phyloP scores from a whole-genome alignment of 2,888 invertebrate species.

The Isotomurus palustris region DNA sequence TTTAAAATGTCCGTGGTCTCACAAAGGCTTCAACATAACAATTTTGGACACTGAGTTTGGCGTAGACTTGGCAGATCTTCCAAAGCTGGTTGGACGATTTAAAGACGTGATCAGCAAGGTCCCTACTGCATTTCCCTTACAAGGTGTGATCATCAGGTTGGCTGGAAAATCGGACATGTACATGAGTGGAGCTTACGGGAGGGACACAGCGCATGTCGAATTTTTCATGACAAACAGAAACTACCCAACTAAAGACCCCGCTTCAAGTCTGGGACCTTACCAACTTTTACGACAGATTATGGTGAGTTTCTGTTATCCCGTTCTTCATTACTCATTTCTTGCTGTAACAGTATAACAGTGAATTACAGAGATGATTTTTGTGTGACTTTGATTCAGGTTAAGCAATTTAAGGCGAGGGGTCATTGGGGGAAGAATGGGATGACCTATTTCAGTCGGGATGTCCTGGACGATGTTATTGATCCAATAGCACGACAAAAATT shows the following conservation, averaged over 20 bases:
- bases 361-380: no score
- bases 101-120: neutral
- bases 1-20: neutral
- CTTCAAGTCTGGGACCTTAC: neutral
- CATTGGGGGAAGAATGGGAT: constrained; percentile 26
- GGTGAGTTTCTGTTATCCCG: no score
- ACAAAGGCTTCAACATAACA: neutral
- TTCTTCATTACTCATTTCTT: no score
- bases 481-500: constrained; percentile 5
- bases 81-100: neutral
- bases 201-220: constrained; percentile 11
- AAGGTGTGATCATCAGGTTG: neutral
- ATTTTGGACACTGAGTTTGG: neutral
- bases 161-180: neutral
- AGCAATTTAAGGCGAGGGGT: constrained; percentile 9
- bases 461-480: constrained; percentile 9
- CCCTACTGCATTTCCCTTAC: neutral
- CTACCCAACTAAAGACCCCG: neutral
- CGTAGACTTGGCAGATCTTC: neutral
- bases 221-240: constrained; percentile 8
- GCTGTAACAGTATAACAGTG: no score
- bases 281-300: constrained; percentile 4
- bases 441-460: constrained; percentile 14
- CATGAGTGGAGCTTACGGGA: constrained; percentile 2
- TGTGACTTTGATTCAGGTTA: neutral